Base-by-base conservation (phyloP, 2,797 vertebrate species). In the Channa striata region DNA sequence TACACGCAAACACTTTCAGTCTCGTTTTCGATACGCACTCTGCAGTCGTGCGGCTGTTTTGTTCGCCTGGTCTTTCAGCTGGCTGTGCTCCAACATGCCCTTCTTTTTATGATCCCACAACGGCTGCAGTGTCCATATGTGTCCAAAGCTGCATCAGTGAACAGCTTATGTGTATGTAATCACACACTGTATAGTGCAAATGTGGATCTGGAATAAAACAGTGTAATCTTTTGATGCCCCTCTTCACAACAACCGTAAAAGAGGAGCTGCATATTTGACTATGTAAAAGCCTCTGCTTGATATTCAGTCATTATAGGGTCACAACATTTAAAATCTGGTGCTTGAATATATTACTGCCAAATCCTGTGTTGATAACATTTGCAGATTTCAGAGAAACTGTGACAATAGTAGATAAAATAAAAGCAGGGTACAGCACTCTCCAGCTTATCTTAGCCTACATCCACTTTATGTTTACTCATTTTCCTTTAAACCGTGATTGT, bases 401-500 rank as follows among this genome's bases (percentile, higher is more conserved):
- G 36, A 80, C 58, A 78, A 51, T 58, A 23, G n/a, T 12, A 52
- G 42, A 68, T 58, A 39, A 79, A 62, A 16, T 61, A 57, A 17
- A 70, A 63, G 42, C 7, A 65, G 37, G 33, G 21, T 59, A 25
- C 59, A 51, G 21, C 11, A 19, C 49, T 56, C 11, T 59, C n/a
- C 36, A 66, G 40, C 39, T 64, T 68, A 70, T 53, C 64, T 59
- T 60, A 59, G 20, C 67, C 44, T 74, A 30, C 56, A 85, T 82
- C 42, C 56, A 80, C 56, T 61, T 76, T 54, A 76, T 56, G 48
- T 59, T 67, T 65, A 77, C 59, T 77, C 10, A 58, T 36, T 67
- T 81, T 67, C 57, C 21, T 40, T 75, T 59, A 47, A 77, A 78
- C 39, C 56, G 36, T 59, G 62, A 67, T 87, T 87, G 74, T 77